Base-by-base conservation (phyloP, 1,140 invertebrate species). In the Archivesica marissinica region DNA sequence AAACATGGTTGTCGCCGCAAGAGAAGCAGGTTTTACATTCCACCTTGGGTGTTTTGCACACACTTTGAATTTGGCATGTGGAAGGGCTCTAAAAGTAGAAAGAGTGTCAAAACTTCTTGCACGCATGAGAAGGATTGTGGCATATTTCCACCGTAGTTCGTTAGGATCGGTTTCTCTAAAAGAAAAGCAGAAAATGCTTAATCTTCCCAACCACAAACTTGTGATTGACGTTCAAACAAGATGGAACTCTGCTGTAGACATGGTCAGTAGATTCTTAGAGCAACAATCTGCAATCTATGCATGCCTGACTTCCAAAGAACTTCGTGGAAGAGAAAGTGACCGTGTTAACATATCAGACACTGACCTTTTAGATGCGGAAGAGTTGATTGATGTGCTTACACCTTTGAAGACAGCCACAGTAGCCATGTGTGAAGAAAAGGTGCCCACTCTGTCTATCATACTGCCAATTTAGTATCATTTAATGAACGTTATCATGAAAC, bases 191-290 rank as follows among this genome's bases (percentile, higher is more conserved):
- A 75, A 78, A 74, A 17, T 25, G 6, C 72, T 89, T 38, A 44
- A 44, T 33, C 33, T 87, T 23, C 86, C 78, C 28, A 20, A 86
- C 23, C 85, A 87, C 52, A 86, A 80, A 35, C 81, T 89, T 11
- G 85, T 87, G 23, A 86, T 81, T 44, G 85, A 90, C 79, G 87
- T 90, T 39, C 20, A 28, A 17, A 90, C 81, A 52, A 44, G 81
- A 50, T 89, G 88, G 88, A 89, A 87, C 61, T 87, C 85, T 56
- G 81, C 84, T 74, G 87, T 77, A 81, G 82, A 87, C n/a, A 90
- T 90, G 89, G 15, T 90, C 39, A 35, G 64, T 41, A 66, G 87
- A 38, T 79, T 82, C 25, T 59, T 87, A 39, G 85, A 89, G 52
- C 39, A 85, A 56, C 89, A 89, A 70, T 30, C 61, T 44, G 77